These are phyloP conservation scores for Cryptocephalus moraei DNA, from an alignment of 2,888 invertebrate species.

Conservation along the genomic window DNA sequence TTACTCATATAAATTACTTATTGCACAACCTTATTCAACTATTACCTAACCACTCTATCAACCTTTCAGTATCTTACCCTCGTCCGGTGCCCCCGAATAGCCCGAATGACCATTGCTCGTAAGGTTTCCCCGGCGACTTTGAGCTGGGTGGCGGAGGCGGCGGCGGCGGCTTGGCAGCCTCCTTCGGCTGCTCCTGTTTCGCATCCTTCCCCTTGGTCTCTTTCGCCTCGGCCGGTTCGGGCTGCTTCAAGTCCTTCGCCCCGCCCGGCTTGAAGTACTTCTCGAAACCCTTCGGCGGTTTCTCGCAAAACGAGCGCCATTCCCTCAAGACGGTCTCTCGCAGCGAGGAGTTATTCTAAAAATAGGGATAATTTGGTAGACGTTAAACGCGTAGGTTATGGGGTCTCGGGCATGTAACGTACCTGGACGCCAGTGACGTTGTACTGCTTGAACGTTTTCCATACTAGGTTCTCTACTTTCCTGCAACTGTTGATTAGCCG, in stretches of 20 bases:
- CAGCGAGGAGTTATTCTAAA: slow-evolving; percentile 45
- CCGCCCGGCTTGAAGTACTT: slow-evolving; percentile 72
- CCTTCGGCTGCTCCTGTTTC: slow-evolving; percentile 22
- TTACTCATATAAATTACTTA: neutral
- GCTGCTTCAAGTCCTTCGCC: slow-evolving; percentile 33
- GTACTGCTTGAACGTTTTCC: slow-evolving; percentile 30
- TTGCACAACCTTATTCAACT: neutral
- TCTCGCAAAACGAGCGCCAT: slow-evolving; percentile 57
- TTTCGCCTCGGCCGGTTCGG: slow-evolving; percentile 27
- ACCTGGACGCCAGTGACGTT: slow-evolving; percentile 29
- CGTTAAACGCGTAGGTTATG: neutral
- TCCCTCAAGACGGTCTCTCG: slow-evolving; percentile 48
- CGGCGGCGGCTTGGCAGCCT: slow-evolving; percentile 29
- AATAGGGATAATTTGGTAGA: slow-evolving; percentile 8
- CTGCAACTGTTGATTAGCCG: slow-evolving; percentile 48
- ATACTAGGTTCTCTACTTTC: slow-evolving; percentile 43
- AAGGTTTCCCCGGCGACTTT: slow-evolving; percentile 30
- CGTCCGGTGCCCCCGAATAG: slow-evolving; percentile 41
- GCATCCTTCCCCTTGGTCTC: slow-evolving; percentile 28
- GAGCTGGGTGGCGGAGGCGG: slow-evolving; percentile 30
- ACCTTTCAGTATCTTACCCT: slow-evolving; percentile 21
- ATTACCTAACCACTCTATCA: neutral
- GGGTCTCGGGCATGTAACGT: slow-evolving; percentile 8
- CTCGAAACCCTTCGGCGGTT: slow-evolving; percentile 88
- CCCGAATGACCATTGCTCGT: slow-evolving; percentile 43